phyloP scores from a whole-genome alignment of 2,888 invertebrate species.

The Aporophyla nigra region DNA sequence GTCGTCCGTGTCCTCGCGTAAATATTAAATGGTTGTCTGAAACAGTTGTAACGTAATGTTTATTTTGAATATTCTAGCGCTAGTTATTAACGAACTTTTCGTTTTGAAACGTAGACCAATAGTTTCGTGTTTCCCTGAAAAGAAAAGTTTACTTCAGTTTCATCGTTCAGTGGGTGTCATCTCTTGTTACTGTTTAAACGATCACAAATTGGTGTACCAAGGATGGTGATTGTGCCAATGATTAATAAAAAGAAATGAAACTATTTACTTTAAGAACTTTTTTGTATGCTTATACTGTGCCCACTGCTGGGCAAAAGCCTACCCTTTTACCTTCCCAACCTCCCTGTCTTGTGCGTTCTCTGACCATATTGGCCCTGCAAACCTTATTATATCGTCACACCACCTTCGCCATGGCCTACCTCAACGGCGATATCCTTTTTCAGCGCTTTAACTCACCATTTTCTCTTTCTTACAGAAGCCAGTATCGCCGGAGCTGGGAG shows the following conservation, averaged over 20 bases:
- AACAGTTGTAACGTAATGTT: conserved; percentile 27
- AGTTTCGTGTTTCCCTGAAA: neutral
- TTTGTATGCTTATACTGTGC: no score
- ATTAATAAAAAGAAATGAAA: no score
- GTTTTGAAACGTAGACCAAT: neutral
- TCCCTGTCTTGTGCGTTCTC: no score
- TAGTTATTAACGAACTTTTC: neutral
- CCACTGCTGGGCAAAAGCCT: no score
- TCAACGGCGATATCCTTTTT: no score
- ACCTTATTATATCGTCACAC: no score
- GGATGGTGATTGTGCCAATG: no score
- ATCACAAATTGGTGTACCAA: neutral
- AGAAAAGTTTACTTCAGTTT: neutral
- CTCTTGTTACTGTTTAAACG: neutral
- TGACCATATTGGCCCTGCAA: no score
- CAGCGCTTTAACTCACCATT: neutral
- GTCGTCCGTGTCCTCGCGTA: neutral
- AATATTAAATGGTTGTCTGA: conserved; percentile 23
- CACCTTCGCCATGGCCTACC: no score
- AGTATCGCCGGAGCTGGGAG: conserved; percentile 42
- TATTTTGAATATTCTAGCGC: conserved; percentile 8
- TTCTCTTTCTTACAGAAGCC: conserved; percentile 55
- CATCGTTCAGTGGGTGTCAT: neutral
- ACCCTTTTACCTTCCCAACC: no score
- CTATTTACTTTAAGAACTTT: no score